These are phyloP conservation scores for Notodonta dromedarius DNA, from an alignment of 2,888 invertebrate species.

Conservation along the genomic window DNA sequence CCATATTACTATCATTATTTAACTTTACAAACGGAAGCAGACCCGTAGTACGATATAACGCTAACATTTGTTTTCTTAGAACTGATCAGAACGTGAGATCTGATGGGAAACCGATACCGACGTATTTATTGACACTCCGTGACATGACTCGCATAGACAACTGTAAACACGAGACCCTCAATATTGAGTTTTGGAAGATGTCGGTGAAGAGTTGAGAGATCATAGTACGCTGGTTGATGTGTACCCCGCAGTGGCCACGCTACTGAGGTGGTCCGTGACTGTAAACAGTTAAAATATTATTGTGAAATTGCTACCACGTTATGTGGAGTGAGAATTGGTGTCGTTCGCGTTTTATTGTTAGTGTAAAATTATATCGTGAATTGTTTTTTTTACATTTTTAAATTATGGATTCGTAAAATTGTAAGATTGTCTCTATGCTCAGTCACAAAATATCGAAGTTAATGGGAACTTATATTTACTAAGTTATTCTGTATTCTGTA, in stretches of 20 bases:
- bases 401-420: background rate
- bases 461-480: too few relatives aligned
- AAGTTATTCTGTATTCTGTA: too few relatives aligned
- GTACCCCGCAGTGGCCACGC: constrained; percentile 11
- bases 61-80: constrained; percentile 36
- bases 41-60: constrained; percentile 24
- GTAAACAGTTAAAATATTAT: constrained; percentile 49
- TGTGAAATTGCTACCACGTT: constrained; percentile 33
- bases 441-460: too few relatives aligned
- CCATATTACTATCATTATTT: background rate
- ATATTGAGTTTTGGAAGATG: constrained; percentile 40
- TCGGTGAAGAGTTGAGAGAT: constrained; percentile 25
- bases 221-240: constrained; percentile 25
- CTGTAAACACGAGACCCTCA: constrained; percentile 38
- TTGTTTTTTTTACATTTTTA: background rate
- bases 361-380: constrained; percentile 17
- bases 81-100: constrained; percentile 41
- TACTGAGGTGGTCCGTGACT: constrained; percentile 38
- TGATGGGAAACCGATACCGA: constrained; percentile 46
- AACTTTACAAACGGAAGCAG: constrained; percentile 14
- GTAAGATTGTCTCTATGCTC: too few relatives aligned
- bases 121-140: constrained; percentile 51
- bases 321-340: constrained; percentile 43
- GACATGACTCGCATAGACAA: constrained; percentile 40
- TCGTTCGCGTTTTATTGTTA: constrained; percentile 32